Conservation (phyloP, 2,888 invertebrate genomes). For the Drosophila glabriapex region DNA sequence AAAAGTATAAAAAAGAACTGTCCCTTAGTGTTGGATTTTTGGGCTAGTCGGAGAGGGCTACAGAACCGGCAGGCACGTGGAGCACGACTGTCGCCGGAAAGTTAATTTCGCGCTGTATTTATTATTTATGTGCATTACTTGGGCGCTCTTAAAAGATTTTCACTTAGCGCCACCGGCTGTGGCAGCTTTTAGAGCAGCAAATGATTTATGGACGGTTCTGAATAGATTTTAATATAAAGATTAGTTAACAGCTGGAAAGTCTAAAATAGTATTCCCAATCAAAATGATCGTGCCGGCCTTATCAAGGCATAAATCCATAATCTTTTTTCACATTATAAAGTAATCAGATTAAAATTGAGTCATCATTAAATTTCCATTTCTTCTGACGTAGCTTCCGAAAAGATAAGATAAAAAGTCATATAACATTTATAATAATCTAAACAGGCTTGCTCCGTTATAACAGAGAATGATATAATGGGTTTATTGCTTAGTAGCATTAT, state of each 20-base stretch:
- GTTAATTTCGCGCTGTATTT: conserved; percentile 76
- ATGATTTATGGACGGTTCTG: conserved; percentile 45
- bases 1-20: not conserved
- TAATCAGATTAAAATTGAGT: not conserved
- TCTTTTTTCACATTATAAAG: not conserved
- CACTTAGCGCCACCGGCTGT: conserved; percentile 59
- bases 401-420: not conserved
- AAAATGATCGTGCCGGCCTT: not conserved
- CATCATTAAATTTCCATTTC: not conserved
- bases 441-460: not conserved
- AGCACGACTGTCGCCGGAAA: conserved; percentile 71
- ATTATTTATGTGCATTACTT: conserved; percentile 78
- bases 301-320: not conserved
- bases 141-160: conserved; percentile 70
- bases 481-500: not conserved
- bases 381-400: not conserved
- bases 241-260: conserved; percentile 15
- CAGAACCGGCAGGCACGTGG: conserved; percentile 58
- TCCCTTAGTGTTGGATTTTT: conserved; percentile 26
- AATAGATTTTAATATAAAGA: conserved; percentile 43
- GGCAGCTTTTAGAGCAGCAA: conserved; percentile 39
- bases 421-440: not conserved
- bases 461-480: no score
- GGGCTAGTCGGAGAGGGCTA: conserved; percentile 25
- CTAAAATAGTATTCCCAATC: conserved; percentile 8